Evolutionary conservation across 2,797 vertebrate genomes (phyloP), one percentile per base, ranked within the genome.

Genomic region (Florisuga fusca): DNA sequence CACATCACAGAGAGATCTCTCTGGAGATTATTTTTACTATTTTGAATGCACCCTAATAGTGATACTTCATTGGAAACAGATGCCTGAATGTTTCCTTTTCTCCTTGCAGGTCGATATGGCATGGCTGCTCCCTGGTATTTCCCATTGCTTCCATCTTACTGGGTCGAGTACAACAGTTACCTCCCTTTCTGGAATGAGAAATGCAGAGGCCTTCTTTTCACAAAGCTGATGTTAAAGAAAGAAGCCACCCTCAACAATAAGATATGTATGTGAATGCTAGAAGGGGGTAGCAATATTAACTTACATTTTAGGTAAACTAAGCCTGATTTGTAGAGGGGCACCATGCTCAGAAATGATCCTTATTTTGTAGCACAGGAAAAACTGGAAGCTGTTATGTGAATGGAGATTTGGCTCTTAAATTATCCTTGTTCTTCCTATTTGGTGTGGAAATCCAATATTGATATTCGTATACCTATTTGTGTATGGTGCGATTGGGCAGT

Each of bases 121-220:
- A 98, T 99, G 87, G 97, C 98, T 45, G 98, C 98, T 43, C 98
- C 98, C 0, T 99, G 99, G 99, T 99, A 99, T 97, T 99, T 99
- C 96, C 99, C 98, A 0, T 90, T 99, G 93, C 98, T 98, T 77
- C 98, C 97, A 13, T 99, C 99, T 45, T 99, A 99, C 95, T 99
- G 99, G 99, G 68, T 97, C 0, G 97, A 99, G 19, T 94, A 98
- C 90, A 98, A 98, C 67, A 95, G 98, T 46, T 98, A 98, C 54
- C 31, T 96, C 25, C 97, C 97, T 15, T 89, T 97, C 72, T 98
- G 97, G 90, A 93, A 68, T 14, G 97, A 80, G 77, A 98, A 97
- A 83, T 89, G 82, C 67, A 98, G 94, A 84, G 98, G 98, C 63
- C 96, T 98, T 38, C 77, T 98, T 75, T 98, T 99, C 91, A 95